phyloP scores from a whole-genome alignment of 2,797 vertebrate species.

The Peromyscus nudipes region DNA sequence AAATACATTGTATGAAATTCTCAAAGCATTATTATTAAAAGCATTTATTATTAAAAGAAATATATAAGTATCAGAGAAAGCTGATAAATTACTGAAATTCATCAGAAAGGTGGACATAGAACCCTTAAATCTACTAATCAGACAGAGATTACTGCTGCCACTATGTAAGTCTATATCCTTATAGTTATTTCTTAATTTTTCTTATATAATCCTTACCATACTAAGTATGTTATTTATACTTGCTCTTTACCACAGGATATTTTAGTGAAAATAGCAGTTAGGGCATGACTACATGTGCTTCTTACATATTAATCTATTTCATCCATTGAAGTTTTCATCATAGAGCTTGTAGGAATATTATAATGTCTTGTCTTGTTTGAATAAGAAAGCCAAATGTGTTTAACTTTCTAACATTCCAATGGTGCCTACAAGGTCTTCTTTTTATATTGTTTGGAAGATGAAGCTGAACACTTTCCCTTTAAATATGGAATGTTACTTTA shows the following conservation, averaged over 20 bases:
- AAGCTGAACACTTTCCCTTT: conserved; percentile 44
- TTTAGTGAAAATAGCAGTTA: conserved; percentile 3
- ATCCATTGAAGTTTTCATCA: not conserved
- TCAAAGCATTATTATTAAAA: not conserved
- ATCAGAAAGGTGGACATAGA: conserved; percentile 4
- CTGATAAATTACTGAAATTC: conserved; percentile 21
- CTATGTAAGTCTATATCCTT: not conserved
- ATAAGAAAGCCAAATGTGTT: not conserved
- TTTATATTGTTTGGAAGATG: conserved; percentile 55
- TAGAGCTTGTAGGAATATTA: not conserved
- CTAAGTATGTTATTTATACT: not conserved
- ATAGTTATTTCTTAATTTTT: not conserved
- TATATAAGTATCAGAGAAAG: not conserved
- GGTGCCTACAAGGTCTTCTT: not conserved
- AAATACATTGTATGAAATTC: not conserved
- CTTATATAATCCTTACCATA: conserved; percentile 4
- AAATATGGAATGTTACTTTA: conserved; percentile 63
- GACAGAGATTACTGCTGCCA: not conserved
- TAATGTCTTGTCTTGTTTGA: not conserved
- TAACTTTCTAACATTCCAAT: not conserved
- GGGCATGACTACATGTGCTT: not conserved
- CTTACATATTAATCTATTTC: conserved; percentile 25
- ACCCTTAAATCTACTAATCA: not conserved
- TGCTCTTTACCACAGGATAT: not conserved
- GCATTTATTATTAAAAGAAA: conserved; percentile 31